Evolutionary conservation across 2,888 invertebrate species (phyloP), one percentile per base, ranked within the genome.

Genomic region (Erannis defoliaria): DNA sequence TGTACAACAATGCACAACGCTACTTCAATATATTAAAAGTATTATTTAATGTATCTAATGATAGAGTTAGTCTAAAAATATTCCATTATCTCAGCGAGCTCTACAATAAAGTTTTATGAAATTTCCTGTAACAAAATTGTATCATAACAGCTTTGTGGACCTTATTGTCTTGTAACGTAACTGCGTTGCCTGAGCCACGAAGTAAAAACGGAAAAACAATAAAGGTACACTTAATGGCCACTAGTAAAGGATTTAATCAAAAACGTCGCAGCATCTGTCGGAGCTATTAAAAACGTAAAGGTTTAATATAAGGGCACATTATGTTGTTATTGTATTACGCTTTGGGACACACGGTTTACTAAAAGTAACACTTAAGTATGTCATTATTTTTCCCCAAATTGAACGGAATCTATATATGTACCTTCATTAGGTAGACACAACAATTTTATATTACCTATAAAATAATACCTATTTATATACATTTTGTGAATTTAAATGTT

Each of bases 251-350:
- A 78, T 82, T 82, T 82, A 84, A 85, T 85, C 81, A 83, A 84
- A 85, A 81, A 84, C 78, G 76, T 71, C 76, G 75, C 74, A 73
- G 75, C 85, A 82, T 82, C 85, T 85, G 85, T 78, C 74, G 69
- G 73, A 62, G 81, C 80, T 78, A 84, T 85, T 84, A 85, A 84
- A 62, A 84, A 82, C 73, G 74, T 67, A 78, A 74, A 78, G 82
- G 76, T 85, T 84, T 84, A 84, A 85, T 85, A 85, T 84, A 79
- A 80, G 81, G 81, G 78, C 82, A 82, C 82, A 84, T 85, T 85
- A 85, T 74, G 73, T 64, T 71, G 83, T 82, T 85, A 85, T 84
- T 79, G 84, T 80, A 77, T 75, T 80, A 80, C 73, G 68, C 64
- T 70, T 59, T 45, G 76, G 63, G 76, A 82, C 80, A 79, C 63